Percentiles rank a stretch among this genome's conserved stretches.
Conservation (phyloP, 2,113 vertebrate genomes). For the Mustela nigripes region DNA sequence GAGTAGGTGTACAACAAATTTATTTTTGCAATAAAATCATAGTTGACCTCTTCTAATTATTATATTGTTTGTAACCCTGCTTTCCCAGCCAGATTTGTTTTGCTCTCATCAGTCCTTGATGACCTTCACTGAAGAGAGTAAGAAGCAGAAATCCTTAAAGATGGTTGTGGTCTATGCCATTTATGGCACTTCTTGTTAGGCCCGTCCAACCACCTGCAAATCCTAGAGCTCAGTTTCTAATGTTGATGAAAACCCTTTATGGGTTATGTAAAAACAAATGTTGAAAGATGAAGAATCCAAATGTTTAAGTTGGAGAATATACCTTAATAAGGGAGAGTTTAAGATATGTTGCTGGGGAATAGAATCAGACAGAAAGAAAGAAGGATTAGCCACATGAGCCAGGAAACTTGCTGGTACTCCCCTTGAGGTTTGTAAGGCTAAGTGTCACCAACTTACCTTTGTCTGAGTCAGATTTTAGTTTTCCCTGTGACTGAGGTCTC, state of each 20-base stretch:
- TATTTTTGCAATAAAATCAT: conserved; percentile 35
- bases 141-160: conserved; percentile 4
- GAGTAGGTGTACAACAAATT: background rate
- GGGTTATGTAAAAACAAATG: conserved; percentile 31
- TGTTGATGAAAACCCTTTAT: background rate
- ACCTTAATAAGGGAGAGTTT: background rate
- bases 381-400: conserved; percentile 2
- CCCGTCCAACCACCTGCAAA: background rate
- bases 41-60: conserved; percentile 20
- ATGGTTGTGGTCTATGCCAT: background rate
- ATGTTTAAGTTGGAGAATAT: background rate
- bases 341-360: background rate
- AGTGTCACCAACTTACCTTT: background rate
- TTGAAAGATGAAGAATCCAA: conserved; percentile 10
- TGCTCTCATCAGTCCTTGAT: conserved; percentile 25
- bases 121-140: background rate
- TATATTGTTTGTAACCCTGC: background rate
- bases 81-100: conserved; percentile 25
- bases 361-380: conserved; percentile 18
- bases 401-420: background rate
- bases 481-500: background rate
- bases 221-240: conserved; percentile 35
- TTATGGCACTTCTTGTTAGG: background rate
- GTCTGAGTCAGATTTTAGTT: conserved; percentile 26
- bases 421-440: conserved; percentile 6